phyloP scores from a whole-genome alignment of 2,797 vertebrate genomes.

The Salarias fasciatus region DNA sequence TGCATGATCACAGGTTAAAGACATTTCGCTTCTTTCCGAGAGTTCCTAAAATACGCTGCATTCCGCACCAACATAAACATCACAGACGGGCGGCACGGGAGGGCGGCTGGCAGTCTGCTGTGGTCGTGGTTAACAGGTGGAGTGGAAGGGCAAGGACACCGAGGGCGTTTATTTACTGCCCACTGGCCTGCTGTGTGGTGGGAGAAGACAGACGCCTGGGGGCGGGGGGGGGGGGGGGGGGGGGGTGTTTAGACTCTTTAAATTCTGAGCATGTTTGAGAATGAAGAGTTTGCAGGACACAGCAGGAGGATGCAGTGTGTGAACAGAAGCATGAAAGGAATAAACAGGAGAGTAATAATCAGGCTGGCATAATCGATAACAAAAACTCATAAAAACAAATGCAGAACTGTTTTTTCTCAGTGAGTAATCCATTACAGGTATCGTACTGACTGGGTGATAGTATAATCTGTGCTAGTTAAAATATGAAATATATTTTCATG shows the following conservation, averaged over 20 bases:
- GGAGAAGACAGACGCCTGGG: not conserved
- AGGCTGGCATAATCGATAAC: not conserved
- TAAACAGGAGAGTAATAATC: not conserved
- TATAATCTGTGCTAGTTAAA: not conserved
- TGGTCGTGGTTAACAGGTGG: conserved; percentile 62
- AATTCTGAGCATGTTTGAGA: not conserved
- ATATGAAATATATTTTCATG: not conserved
- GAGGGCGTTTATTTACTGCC: conserved; percentile 33
- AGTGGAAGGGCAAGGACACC: conserved; percentile 35
- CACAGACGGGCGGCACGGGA: conserved; percentile 34
- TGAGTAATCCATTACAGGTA: too few relatives aligned
- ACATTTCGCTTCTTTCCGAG: conserved; percentile 16
- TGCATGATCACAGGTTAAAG: conserved; percentile 34
- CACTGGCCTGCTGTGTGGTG: conserved; percentile 17
- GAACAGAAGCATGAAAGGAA: not conserved
- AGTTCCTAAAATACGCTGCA: conserved; percentile 32
- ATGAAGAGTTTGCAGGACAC: not conserved
- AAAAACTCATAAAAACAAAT: not conserved
- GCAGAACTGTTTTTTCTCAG: not conserved
- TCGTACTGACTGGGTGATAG: too few relatives aligned
- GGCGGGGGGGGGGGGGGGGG: too few relatives aligned
- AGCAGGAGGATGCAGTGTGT: not conserved
- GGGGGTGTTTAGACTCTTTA: conserved; percentile 13
- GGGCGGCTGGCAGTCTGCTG: conserved; percentile 42
- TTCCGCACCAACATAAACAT: conserved; percentile 60